Evolutionary conservation across 1,140 invertebrate species (phyloP), one percentile per base, ranked within the genome.

Genomic region (Protaetia brevitarsis): DNA sequence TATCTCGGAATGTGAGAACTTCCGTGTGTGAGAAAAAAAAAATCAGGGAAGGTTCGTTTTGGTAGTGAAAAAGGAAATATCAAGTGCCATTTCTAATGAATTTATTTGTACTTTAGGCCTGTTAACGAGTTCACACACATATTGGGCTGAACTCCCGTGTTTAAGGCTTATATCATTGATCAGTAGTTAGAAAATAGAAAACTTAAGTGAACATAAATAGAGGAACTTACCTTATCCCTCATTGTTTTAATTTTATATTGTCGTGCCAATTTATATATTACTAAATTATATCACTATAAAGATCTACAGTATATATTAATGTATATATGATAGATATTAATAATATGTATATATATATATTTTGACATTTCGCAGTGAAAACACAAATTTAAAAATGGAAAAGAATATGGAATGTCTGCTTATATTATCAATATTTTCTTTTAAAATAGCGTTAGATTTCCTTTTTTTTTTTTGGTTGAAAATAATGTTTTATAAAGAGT

Each of bases 101-200:
- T 51, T 51, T 51, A 51, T 51, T 51, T 51, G 41, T 51, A 51
- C 41, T 51, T 51, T 51, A 51, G 41, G 41, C 41, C 41, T 51
- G 41, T 51, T 23, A 51, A 51, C 16, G 41, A 51, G 41, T 51
- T 51, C 41, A 51, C 41, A 51, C 41, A 51, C 26, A 51, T 16
- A 11, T 34, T 51, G 26, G 26, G 41, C 41, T 23, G 41, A 51
- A 51, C 41, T 51, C 41, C 41, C 26, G 26, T 23, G 10, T 51
- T 51, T 51, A 51, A 51, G 41, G 41, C 41, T 51, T 51, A 51
- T 19, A 23, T 51, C 26, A 51, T 51, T n/a, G n/a, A 45, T 19
- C n/a, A 51, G 41, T 51, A 51, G 16, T n/a, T n/a, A n/a, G n/a
- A n/a, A 51, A 51, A 23, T 11, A 34, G 31, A 34, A 51, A 51